phyloP scores from a whole-genome alignment of 2,797 vertebrate species.

The Tadarida brasiliensis region DNA sequence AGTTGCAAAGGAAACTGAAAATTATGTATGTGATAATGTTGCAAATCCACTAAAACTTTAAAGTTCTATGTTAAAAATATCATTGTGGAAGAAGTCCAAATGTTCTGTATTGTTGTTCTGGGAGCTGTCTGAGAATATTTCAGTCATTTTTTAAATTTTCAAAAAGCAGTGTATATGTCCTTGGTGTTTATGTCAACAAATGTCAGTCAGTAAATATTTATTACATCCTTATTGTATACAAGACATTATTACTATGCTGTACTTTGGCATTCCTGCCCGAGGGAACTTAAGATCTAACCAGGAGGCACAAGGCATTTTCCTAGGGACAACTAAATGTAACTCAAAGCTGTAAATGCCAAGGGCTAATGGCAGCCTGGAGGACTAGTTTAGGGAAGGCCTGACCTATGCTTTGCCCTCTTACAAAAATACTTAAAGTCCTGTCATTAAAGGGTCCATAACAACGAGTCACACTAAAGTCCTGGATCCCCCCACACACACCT shows the following conservation, averaged over 20 bases:
- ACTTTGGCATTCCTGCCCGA: not conserved
- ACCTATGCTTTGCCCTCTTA: not conserved
- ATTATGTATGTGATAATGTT: not conserved
- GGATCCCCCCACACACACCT: not conserved
- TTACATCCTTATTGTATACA: not conserved
- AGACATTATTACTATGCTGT: not conserved
- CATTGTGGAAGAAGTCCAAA: not conserved
- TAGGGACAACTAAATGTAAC: not conserved
- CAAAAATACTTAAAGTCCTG: not conserved
- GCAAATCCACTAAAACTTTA: not conserved
- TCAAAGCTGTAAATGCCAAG: not conserved
- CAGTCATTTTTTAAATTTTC: not conserved
- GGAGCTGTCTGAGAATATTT: not conserved
- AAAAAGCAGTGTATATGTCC: not conserved
- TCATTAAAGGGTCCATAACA: not conserved
- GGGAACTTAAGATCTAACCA: not conserved
- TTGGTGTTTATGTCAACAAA: not conserved
- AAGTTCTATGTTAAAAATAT: not conserved
- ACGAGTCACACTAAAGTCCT: not conserved
- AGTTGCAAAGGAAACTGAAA: not conserved
- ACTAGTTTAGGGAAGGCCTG: not conserved
- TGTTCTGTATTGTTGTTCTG: slow-evolving; percentile 40
- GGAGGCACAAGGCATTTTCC: not conserved
- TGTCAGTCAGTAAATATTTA: not conserved
- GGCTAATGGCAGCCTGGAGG: not conserved